A percentile compares a stretch with the other conserved stretches of the same genome.
Conservation (phyloP, 2,113 vertebrate genomes). For the Origma solitaria region DNA sequence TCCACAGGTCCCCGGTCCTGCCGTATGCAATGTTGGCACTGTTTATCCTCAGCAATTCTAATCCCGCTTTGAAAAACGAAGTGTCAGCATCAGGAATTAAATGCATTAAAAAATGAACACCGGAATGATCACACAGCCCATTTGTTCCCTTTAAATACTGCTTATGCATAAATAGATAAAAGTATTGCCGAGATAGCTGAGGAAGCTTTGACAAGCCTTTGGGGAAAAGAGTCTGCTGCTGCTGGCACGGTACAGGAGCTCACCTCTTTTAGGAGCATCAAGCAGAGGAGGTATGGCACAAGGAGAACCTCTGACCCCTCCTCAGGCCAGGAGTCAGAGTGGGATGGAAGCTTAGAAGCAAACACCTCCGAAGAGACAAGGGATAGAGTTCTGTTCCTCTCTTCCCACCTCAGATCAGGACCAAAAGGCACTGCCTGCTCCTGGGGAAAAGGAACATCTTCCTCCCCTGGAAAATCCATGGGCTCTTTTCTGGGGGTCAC, state of each 20-base stretch:
- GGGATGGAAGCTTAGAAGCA: neutral
- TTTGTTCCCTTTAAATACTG: neutral
- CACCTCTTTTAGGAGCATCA: neutral
- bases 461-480: neutral
- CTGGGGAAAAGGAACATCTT: neutral
- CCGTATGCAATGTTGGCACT: neutral
- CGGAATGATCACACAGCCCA: neutral
- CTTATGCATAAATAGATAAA: neutral
- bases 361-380: neutral
- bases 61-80: neutral
- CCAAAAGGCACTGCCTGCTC: fast-evolving
- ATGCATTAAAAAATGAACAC: neutral
- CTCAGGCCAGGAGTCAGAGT: fast-evolving
- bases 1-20: neutral
- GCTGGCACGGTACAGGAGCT: fast-evolving
- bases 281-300: neutral
- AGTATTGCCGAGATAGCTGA: neutral
- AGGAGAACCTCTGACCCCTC: neutral
- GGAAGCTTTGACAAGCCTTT: neutral
- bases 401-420: neutral
- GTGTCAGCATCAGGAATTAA: conserved; percentile 19
- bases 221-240: neutral
- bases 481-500: neutral
- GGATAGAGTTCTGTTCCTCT: neutral
- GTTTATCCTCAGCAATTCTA: neutral